Conservation (phyloP, 2,888 invertebrate species). For the Drosophila anomelani region DNA sequence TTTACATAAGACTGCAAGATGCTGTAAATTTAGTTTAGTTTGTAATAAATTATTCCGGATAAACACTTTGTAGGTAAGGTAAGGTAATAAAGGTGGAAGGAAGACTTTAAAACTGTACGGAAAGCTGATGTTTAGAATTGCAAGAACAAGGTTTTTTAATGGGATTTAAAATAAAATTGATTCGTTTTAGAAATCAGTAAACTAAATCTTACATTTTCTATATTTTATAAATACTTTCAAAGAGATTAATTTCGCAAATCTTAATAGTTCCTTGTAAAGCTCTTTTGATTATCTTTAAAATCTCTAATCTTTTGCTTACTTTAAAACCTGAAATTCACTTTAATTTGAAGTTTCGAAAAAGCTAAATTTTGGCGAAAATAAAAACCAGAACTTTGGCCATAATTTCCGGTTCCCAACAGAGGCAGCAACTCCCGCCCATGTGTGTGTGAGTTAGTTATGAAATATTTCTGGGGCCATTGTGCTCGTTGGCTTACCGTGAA, state of each 20-base stretch:
- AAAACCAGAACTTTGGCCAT: slow-evolving; percentile 20
- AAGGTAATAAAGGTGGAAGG: neutral
- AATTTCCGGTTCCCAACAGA: slow-evolving; percentile 45
- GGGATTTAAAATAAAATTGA: neutral
- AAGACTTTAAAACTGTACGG: neutral
- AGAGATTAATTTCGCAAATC: too few species aligned
- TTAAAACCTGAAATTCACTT: neutral
- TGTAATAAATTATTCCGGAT: neutral
- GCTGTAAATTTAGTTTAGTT: slow-evolving; percentile 11
- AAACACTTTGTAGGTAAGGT: neutral
- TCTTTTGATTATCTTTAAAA: neutral
- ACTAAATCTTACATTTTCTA: too few species aligned
- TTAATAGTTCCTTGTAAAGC: neutral
- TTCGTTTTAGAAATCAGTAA: neutral
- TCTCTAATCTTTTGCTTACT: neutral
- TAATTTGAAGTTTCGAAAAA: neutral
- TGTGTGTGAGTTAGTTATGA: slow-evolving; percentile 16
- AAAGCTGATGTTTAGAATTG: neutral
- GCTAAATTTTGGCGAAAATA: neutral
- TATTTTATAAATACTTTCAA: too few species aligned
- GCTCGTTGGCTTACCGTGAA: slow-evolving; percentile 59
- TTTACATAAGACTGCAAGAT: neutral
- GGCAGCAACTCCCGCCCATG: slow-evolving; percentile 10
- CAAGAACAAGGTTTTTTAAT: neutral
- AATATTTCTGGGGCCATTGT: slow-evolving; percentile 29